phyloP scores from a whole-genome alignment of 2,888 invertebrate genomes.

The Drosophila subquinaria region DNA sequence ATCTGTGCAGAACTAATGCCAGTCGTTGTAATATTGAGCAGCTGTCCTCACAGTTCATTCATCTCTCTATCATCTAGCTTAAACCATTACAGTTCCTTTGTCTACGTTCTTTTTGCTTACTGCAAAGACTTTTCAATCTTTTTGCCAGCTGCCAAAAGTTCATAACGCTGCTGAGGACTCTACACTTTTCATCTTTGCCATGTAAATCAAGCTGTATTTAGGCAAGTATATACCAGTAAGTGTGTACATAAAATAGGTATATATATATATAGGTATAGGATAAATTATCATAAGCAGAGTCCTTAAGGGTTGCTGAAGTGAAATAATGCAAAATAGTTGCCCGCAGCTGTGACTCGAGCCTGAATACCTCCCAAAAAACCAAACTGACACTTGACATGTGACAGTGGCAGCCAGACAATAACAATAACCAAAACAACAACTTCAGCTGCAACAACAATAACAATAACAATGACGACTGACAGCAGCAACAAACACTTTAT shows the following conservation, averaged over 20 bases:
- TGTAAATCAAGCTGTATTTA: slow-evolving; percentile 48
- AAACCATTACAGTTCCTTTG: slow-evolving; percentile 21
- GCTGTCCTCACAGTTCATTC: slow-evolving; percentile 4
- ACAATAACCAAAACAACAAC: slow-evolving; percentile 30
- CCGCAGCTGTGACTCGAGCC: slow-evolving; percentile 53
- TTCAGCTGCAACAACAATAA: neutral
- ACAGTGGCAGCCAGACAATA: slow-evolving; percentile 71
- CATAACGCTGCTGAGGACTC: slow-evolving; percentile 27
- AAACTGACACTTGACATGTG: slow-evolving; percentile 73
- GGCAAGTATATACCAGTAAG: slow-evolving; percentile 15
- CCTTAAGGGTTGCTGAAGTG: slow-evolving; percentile 54
- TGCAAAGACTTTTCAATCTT: slow-evolving; percentile 39
- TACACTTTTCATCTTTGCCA: slow-evolving; percentile 31
- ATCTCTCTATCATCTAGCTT: slow-evolving; percentile 1
- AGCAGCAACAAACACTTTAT: slow-evolving; percentile 38
- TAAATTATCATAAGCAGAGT: slow-evolving; percentile 69
- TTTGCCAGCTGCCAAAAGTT: slow-evolving; percentile 53
- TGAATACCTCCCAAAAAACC: slow-evolving; percentile 28
- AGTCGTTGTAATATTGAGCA: slow-evolving; percentile 6
- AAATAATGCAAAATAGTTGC: slow-evolving; percentile 68
- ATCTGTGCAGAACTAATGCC: neutral
- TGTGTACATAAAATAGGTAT: slow-evolving; percentile 14
- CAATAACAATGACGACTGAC: slow-evolving; percentile 19
- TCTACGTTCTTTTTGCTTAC: slow-evolving; percentile 4
- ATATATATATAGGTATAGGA: slow-evolving; percentile 10